Percentiles rank a stretch among this genome's conserved stretches.
phyloP scores from a whole-genome alignment of 2,888 invertebrate species.

The Leucophenga montana region DNA sequence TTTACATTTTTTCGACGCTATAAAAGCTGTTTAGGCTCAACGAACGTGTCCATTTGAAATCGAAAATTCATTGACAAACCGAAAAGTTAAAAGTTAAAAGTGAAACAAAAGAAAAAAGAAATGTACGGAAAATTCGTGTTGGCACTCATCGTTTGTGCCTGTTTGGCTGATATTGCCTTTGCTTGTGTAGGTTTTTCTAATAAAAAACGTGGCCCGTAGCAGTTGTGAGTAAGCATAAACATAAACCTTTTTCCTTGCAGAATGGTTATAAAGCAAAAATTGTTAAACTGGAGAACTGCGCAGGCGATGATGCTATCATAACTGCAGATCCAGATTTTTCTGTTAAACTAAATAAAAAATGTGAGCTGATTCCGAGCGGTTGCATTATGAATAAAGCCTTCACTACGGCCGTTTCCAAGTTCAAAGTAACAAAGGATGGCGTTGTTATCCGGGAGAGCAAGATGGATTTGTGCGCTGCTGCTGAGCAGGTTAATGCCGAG shows the following conservation, averaged over 20 bases:
- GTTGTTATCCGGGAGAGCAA: conserved; percentile 72
- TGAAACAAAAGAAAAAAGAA: conserved; percentile 17
- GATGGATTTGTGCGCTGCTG: conserved; percentile 71
- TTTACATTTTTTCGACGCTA: conserved; percentile 19
- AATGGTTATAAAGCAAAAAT: conserved; percentile 70
- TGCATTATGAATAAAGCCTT: conserved; percentile 73
- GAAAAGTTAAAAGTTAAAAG: neutral
- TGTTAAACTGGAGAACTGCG: conserved; percentile 67
- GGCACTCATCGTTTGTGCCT: conserved; percentile 36
- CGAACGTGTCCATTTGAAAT: neutral
- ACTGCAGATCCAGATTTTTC: conserved; percentile 61
- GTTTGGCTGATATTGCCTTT: conserved; percentile 44
- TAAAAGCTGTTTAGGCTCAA: conserved; percentile 21
- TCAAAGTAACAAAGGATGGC: conserved; percentile 72
- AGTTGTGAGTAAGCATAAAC: neutral
- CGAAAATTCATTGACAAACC: neutral
- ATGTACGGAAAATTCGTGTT: conserved; percentile 46
- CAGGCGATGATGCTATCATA: conserved; percentile 62
- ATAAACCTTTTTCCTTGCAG: conserved; percentile 45
- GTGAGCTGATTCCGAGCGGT: conserved; percentile 72
- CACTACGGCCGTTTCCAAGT: conserved; percentile 69
- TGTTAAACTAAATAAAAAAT: conserved; percentile 71
- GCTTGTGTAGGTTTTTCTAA: conserved; percentile 64
- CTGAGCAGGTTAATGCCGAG: conserved; percentile 55
- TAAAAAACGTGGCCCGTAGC: too few species aligned